A percentile compares a stretch with the other conserved stretches of the same genome.
Evolutionary conservation across 2,113 vertebrate species (phyloP).

Genomic region (Aptenodytes patagonicus): DNA sequence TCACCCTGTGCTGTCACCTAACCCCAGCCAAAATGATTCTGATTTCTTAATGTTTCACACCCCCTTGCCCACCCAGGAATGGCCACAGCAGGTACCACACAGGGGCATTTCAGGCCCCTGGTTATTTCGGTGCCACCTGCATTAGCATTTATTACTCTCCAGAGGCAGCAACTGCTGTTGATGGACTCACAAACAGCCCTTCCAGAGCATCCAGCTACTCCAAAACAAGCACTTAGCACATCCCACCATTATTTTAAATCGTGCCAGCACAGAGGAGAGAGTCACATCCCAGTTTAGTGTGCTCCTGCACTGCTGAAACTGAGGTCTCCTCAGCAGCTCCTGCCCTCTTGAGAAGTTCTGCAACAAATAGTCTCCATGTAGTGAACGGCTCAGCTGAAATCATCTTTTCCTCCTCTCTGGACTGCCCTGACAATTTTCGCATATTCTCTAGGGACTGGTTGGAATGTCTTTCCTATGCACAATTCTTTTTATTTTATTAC

Average conservation of each 20-base stretch:
- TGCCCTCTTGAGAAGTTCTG: neutral
- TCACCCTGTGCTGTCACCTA: neutral
- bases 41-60: neutral
- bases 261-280: rapidly evolving
- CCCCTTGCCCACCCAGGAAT: neutral
- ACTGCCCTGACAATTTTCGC: neutral
- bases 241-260: neutral
- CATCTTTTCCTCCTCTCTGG: neutral
- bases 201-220: neutral
- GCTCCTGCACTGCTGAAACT: neutral
- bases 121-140: neutral
- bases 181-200: neutral
- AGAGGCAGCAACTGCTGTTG: neutral
- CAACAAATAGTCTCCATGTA: neutral
- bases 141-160: neutral
- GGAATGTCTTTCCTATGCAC: neutral
- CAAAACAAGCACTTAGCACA: neutral
- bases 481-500: neutral
- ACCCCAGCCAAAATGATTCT: rapidly evolving
- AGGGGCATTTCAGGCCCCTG: neutral
- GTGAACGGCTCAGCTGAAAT: neutral
- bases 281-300: neutral
- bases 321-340: neutral
- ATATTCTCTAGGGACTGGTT: neutral
- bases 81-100: neutral